Evolutionary conservation across 2,113 vertebrate species (phyloP).

Genomic region (Misgurnus mizolepis): DNA sequence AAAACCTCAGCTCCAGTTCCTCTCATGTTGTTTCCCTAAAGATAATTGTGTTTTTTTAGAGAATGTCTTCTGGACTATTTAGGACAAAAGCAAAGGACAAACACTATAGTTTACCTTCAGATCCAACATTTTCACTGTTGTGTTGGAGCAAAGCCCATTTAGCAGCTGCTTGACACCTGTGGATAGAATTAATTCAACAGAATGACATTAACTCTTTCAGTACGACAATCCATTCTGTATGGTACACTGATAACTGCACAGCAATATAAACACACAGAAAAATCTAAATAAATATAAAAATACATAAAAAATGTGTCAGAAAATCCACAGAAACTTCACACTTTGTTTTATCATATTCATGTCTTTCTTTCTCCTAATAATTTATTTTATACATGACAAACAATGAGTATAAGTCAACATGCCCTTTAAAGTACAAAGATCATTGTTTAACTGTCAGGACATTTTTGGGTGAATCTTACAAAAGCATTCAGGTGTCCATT

Average conservation of each 20-base stretch:
- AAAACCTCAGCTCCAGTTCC: conserved; percentile 80
- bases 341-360: neutral
- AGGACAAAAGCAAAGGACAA: neutral
- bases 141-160: conserved; percentile 83
- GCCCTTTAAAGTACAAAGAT: no score
- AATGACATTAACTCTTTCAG: neutral
- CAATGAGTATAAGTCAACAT: no score
- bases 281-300: neutral
- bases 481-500: no score
- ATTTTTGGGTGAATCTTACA: no score
- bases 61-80: neutral
- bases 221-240: neutral
- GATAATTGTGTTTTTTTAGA: conserved; percentile 20
- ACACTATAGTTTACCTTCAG: conserved; percentile 82
- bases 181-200: neutral
- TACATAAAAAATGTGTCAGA: neutral
- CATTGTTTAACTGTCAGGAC: no score
- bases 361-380: neutral
- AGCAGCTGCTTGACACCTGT: conserved; percentile 82
- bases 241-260: neutral
- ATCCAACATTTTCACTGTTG: conserved; percentile 80
- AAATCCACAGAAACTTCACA: no score
- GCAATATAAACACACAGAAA: neutral
- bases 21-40: conserved; percentile 91
- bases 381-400: neutral